A percentile compares a stretch with the other conserved stretches of the same genome.
Conservation (phyloP, 2,888 invertebrate genomes). For the Rotaria magnacalcarata region DNA sequence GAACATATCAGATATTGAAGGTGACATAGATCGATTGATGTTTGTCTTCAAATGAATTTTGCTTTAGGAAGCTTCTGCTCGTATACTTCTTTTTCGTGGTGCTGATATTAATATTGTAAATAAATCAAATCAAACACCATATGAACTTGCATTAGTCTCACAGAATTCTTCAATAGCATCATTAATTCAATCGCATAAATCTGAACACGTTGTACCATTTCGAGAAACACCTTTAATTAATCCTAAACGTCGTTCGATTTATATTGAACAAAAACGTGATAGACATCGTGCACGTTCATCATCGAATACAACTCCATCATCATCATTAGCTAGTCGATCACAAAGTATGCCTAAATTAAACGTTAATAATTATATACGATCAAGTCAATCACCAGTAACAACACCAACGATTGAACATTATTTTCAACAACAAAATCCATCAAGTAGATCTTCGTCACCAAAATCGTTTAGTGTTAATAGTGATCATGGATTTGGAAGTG, state of each 20-base stretch:
- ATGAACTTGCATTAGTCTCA: slow-evolving; percentile 94
- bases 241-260: slow-evolving; percentile 41
- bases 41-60: no score
- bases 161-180: slow-evolving; percentile 90
- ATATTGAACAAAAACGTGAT: slow-evolving; percentile 20
- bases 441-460: slow-evolving; percentile 9
- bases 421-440: background rate
- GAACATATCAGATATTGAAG: background rate
- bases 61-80: slow-evolving; percentile 64
- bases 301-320: background rate
- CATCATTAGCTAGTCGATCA: background rate
- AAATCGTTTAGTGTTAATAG: slow-evolving; percentile 37
- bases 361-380: background rate
- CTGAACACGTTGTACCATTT: slow-evolving; percentile 1
- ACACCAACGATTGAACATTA: background rate
- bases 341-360: slow-evolving; percentile 18
- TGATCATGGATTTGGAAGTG: slow-evolving; percentile 39
- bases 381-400: background rate
- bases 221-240: slow-evolving; percentile 37
- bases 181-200: slow-evolving; percentile 78
- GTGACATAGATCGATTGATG: no score
- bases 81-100: slow-evolving; percentile 88
- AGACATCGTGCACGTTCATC: background rate
- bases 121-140: slow-evolving; percentile 93
- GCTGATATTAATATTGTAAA: slow-evolving; percentile 87